phyloP scores from a whole-genome alignment of 2,888 invertebrate species.

The Platycheirus rosarum region DNA sequence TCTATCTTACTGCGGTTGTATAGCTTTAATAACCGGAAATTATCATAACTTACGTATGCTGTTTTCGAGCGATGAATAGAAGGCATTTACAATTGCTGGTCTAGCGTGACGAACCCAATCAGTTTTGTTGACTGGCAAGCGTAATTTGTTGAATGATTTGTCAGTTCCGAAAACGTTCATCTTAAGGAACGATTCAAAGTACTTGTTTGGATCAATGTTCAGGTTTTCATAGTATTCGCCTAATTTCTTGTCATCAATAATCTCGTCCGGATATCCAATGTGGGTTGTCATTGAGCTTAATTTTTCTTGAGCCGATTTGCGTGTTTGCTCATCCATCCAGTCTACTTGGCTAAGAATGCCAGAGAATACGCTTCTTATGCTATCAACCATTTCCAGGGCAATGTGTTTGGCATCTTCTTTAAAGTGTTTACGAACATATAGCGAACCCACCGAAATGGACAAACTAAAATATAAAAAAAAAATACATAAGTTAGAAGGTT shows the following conservation, averaged over 20 bases:
- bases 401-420: conserved; percentile 92
- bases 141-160: conserved; percentile 89
- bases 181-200: conserved; percentile 90
- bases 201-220: conserved; percentile 87
- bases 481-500: conserved; percentile 5
- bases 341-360: conserved; percentile 90
- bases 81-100: conserved; percentile 93
- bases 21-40: conserved; percentile 16
- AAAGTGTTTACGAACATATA: conserved; percentile 94
- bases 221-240: conserved; percentile 90
- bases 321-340: conserved; percentile 96
- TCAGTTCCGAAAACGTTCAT: conserved; percentile 91
- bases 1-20: conserved; percentile 11
- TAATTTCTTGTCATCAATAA: conserved; percentile 91
- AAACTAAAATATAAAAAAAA: conserved; percentile 83
- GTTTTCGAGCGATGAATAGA: conserved; percentile 93
- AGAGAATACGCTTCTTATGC: conserved; percentile 91
- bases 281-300: conserved; percentile 92
- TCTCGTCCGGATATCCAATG: conserved; percentile 96
- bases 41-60: conserved; percentile 89
- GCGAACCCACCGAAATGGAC: conserved; percentile 90
- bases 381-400: conserved; percentile 93
- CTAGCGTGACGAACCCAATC: conserved; percentile 93
- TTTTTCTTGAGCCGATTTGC: conserved; percentile 89
- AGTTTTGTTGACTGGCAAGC: conserved; percentile 91